These are phyloP conservation scores for Erythrocercus mccallii DNA, from an alignment of 2,113 vertebrate species.

Conservation along the genomic window DNA sequence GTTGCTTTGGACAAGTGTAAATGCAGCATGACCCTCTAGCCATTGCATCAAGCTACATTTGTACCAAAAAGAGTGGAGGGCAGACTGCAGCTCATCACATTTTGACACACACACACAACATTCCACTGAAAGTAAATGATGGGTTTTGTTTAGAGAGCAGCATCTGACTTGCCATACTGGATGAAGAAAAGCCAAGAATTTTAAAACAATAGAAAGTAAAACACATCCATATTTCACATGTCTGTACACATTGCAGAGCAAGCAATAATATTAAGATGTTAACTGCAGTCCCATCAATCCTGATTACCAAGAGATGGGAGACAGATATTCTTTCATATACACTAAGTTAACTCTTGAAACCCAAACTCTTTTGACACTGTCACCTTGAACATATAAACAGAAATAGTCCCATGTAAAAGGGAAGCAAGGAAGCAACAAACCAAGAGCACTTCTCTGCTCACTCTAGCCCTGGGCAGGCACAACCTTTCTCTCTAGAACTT, in stretches of 20 bases:
- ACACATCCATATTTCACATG: not conserved
- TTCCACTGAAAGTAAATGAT: not conserved
- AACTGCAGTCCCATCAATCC: not conserved
- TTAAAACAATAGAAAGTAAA: slow-evolving; percentile 5
- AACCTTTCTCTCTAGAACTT: not conserved
- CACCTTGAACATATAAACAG: not conserved
- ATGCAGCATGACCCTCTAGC: not conserved
- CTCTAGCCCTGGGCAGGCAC: not conserved
- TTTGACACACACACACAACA: not conserved
- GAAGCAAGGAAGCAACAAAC: not conserved
- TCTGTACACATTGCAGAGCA: not conserved
- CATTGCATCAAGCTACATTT: not conserved
- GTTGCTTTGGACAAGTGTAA: not conserved
- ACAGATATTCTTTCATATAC: not conserved
- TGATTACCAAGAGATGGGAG: not conserved
- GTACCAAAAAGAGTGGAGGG: not conserved
- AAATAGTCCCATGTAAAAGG: not conserved
- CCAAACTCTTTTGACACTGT: not conserved
- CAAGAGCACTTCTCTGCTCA: not conserved
- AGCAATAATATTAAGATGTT: not conserved
- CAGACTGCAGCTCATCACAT: not conserved
- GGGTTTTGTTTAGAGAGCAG: not conserved
- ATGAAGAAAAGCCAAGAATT: not conserved
- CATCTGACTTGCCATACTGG: not conserved
- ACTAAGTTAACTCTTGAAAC: not conserved